Evolutionary conservation across 2,797 vertebrate genomes (phyloP), one percentile per base, ranked within the genome.

Genomic region (Eulemur mongoz): DNA sequence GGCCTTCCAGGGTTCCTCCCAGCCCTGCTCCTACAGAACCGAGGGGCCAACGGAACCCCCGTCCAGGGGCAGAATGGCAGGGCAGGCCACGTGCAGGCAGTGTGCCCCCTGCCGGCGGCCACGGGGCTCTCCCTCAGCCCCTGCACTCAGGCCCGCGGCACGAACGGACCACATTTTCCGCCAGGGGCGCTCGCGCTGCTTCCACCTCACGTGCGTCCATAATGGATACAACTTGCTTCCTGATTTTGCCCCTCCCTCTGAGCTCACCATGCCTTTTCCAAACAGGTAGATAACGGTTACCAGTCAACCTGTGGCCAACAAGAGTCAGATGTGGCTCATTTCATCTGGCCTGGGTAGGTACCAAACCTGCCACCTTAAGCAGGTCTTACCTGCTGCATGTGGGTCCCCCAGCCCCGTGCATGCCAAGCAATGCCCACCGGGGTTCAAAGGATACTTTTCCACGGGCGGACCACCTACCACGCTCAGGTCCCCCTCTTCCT

Each of bases 51-150:
- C 2, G 1, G 5, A 48, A 38, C 0, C 2, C 22, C 25, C 3
- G 0, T 14, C 25, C 7, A 14, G 38, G 14, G 25, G 73, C 7
- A 67, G 72, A n/a, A 54, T 4, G 18, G 5, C 43, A 32, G 4
- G 32, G 12, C 14, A 38, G 17, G 35, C 10, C 0, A 0, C 2
- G 1, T 7, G 63, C 43, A 14, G 45, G 80, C 7, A 7, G 22
- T 0, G 7, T 0, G 17, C 3, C 20, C 20, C n/a, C 48, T 0
- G 27, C 2, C 0, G 50, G 40, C 35, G 3, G 23, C 14, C 0
- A 13, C 2, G 4, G 4, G 38, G 3, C 35, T 54, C 78, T 38
- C 67, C 63, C 6, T 4, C 18, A 4, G 35, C 13, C 35, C 27
- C 72, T 14, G 40, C 27, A 22, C 18, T n/a, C 7, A 27, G 22